Evolutionary conservation across 2,888 invertebrate genomes (phyloP), one percentile per base, ranked within the genome.

Genomic region (Trachelus troglodyta): DNA sequence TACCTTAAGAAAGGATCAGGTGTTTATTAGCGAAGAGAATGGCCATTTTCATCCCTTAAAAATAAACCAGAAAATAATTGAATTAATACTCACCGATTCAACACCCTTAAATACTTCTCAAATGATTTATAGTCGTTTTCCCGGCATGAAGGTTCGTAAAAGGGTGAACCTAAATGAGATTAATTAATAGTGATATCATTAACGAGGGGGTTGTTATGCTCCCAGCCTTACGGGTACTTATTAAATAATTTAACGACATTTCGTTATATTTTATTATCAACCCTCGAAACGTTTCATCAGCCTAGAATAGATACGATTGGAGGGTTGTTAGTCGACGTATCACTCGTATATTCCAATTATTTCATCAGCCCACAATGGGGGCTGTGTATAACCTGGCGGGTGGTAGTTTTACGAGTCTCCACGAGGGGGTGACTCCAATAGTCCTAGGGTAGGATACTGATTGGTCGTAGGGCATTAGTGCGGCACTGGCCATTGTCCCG

Each of bases 151-250:
- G 69, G 71, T 40, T 76, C 56, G 12, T 34, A 73, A 31, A 40
- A 23, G 15, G 31, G 71, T 34, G 71, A 71, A 74, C 77, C 74
- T 77, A 77, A 77, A 77, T 77, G 75, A 77, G 77, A 77, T 77
- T 77, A 77, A 77, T 77, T 75, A 75, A 75, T 75, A 75, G 77
- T 34, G 69, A 77, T 75, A 77, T 77, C 71, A 34, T 56, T 56
- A 23, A 56, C 56, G 56, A 56, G 56, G 56, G 56, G 56, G 23
- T 23, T 56, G 9, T 1, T 56, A 15, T 23, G 56, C 23, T 56
- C 23, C 9, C 23, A 9, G 23, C 2, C 23, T 9, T 56, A 23
- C 23, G 56, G 37, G 69, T 69, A 68, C 35, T 75, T 77, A 6
- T 35, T 69, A 77, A 77, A 75, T 69, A 75, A 69, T 75, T 77